Base-by-base conservation (phyloP, 2,888 invertebrate species). In the Amiota mariae region DNA sequence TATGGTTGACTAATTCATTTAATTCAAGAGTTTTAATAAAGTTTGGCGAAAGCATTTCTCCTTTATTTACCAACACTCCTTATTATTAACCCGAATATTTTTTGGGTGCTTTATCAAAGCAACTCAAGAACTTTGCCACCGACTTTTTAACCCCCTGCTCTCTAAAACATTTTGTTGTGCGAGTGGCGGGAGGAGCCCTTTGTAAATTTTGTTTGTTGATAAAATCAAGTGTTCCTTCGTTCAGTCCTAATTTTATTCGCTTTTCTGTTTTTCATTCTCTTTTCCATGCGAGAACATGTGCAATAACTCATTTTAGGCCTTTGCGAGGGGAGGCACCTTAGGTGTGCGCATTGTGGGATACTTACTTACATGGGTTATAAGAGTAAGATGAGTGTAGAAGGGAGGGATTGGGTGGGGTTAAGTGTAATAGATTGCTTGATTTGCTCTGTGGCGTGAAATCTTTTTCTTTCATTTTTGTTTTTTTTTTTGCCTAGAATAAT, bases 1-100 rank as follows among this genome's bases (percentile, higher is more conserved):
- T 85, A 85, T 83, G 82, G 85, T 85, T 83, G 85, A 83, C 82
- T 83, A 83, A 83, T 83, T 83, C 82, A 83, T 83, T 83, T 83
- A 83, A 83, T 83, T 83, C 82, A 85, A 83, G 82, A 83, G 85
- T 83, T 83, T 83, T 83, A 83, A 83, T 83, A 83, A 83, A 83
- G 85, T 83, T 83, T 83, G 81, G 77, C 81, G 61, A 82, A 76
- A 79, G 80, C 81, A 82, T 84, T 82, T 80, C 79, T 36, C 36
- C 36, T 36, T 36, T 36, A 36, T 36, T 36, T 6, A 36, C 36
- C 36, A 36, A 6, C 36, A 36, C 36, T 36, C 36, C 36, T 36
- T 36, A 51, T 68, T 68, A 68, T 68, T 68, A 68, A 68, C 67
- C 67, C 67, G 20, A 51, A 68, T 54, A 68, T 68, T 68, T 68